Evolutionary conservation across 2,888 invertebrate genomes (phyloP).

Genomic region (Synergus itoensis): DNA sequence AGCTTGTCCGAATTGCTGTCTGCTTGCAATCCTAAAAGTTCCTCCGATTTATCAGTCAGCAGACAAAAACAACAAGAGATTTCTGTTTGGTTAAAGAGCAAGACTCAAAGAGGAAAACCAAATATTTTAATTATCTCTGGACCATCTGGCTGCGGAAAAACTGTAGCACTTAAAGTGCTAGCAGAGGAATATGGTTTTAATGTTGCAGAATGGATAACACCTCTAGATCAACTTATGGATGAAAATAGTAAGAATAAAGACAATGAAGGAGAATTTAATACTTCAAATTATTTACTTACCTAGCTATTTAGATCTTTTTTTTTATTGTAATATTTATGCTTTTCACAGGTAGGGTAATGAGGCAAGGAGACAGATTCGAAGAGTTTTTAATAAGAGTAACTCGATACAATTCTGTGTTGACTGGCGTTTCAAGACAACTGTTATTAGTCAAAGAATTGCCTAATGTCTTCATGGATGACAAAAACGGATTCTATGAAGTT

Average conservation of each 20-base stretch:
- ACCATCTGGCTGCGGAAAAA: slow-evolving; percentile 92
- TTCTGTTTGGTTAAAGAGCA: slow-evolving; percentile 66
- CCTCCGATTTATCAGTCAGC: slow-evolving; percentile 69
- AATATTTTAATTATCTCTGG: slow-evolving; percentile 85
- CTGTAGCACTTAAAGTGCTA: slow-evolving; percentile 84
- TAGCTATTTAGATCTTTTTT: not conserved
- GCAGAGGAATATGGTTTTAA: slow-evolving; percentile 82
- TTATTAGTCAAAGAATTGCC: slow-evolving; percentile 91
- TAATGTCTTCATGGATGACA: slow-evolving; percentile 85
- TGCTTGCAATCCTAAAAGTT: slow-evolving; percentile 67
- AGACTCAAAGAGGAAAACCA: slow-evolving; percentile 60
- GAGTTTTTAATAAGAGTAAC: slow-evolving; percentile 89
- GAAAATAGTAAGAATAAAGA: slow-evolving; percentile 73
- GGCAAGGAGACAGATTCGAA: slow-evolving; percentile 85
- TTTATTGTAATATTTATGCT: not conserved
- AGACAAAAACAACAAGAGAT: slow-evolving; percentile 73
- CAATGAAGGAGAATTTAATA: slow-evolving; percentile 36
- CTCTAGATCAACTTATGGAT: slow-evolving; percentile 84
- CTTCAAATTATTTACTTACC: not conserved
- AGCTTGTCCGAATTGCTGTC: slow-evolving; percentile 65
- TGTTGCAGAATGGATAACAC: slow-evolving; percentile 91
- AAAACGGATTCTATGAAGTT: slow-evolving; percentile 83
- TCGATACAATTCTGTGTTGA: slow-evolving; percentile 81
- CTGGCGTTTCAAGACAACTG: slow-evolving; percentile 78
- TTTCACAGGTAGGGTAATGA: slow-evolving; percentile 64